Conservation (phyloP, 2,113 vertebrate genomes). For the Porphyrio hochstetteri region DNA sequence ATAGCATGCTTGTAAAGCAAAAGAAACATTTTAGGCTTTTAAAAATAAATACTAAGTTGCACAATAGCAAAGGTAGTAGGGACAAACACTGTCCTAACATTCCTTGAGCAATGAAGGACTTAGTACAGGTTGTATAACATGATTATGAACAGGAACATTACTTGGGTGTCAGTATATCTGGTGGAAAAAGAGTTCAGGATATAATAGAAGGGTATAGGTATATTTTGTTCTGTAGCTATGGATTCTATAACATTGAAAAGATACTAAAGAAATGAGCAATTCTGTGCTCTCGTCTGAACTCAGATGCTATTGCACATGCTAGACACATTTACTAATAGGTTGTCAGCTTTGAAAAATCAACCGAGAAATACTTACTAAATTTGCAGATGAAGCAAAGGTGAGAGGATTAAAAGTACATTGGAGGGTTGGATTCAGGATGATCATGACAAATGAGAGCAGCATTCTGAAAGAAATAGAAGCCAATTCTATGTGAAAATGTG, state of each 20-base stretch:
- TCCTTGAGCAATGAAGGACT: background rate
- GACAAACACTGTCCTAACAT: background rate
- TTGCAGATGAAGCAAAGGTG: conserved; percentile 20
- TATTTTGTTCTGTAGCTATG: background rate
- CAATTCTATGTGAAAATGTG: background rate
- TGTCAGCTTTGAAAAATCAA: conserved; percentile 19
- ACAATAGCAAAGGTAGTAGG: background rate
- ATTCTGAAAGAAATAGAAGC: background rate
- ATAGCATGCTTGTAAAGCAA: background rate
- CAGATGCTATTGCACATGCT: background rate
- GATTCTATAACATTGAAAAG: background rate
- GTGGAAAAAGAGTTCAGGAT: background rate
- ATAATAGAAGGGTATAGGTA: background rate
- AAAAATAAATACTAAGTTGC: background rate
- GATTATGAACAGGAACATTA: background rate
- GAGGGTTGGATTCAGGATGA: background rate
- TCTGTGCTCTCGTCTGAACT: background rate
- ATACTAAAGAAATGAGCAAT: background rate
- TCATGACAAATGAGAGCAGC: conserved; percentile 9
- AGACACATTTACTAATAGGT: background rate
- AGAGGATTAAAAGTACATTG: background rate
- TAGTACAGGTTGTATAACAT: background rate
- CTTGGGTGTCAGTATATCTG: background rate
- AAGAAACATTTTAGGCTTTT: background rate
- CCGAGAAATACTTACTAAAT: background rate